A percentile compares a stretch with the other conserved stretches of the same genome.
Evolutionary conservation across 2,113 vertebrate species (phyloP).

Genomic region (Paedocypris sp.): DNA sequence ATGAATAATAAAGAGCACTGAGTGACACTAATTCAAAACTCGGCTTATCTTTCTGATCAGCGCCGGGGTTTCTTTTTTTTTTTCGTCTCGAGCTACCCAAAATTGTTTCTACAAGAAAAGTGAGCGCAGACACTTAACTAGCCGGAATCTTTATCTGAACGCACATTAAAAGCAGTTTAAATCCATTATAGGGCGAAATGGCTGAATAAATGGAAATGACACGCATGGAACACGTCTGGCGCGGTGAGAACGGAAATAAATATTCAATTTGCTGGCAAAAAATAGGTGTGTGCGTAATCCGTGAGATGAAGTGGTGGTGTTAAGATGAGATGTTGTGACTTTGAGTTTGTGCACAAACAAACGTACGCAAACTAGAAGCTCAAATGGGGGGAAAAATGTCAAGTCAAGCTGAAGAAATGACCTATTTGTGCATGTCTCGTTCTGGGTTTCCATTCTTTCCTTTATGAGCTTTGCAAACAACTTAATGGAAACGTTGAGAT

Average conservation of each 20-base stretch:
- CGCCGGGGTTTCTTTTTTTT: no score
- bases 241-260: constrained; percentile 7
- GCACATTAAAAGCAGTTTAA: constrained; percentile 1
- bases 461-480: constrained; percentile 27
- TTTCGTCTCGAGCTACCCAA: constrained; percentile 43
- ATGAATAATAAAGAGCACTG: constrained; percentile 60
- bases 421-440: constrained; percentile 16
- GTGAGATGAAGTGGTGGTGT: background rate
- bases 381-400: constrained; percentile 2
- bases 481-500: constrained; percentile 29
- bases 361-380: constrained; percentile 1
- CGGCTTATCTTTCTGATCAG: constrained; percentile 41
- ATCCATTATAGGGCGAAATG: constrained; percentile 11
- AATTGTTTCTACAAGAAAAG: constrained; percentile 39
- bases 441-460: constrained; percentile 15
- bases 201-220: constrained; percentile 31
- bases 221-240: constrained; percentile 14
- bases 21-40: constrained; percentile 53
- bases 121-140: constrained; percentile 21
- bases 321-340: constrained; percentile 14
- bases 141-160: constrained; percentile 8
- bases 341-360: background rate
- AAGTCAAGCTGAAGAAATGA: constrained; percentile 24
- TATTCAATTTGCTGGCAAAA: constrained; percentile 18
- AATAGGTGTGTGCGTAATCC: constrained; percentile 17